Evolutionary conservation across 2,888 invertebrate species (phyloP), one percentile per base, ranked within the genome.

Genomic region (Perizoma flavofasciatum): DNA sequence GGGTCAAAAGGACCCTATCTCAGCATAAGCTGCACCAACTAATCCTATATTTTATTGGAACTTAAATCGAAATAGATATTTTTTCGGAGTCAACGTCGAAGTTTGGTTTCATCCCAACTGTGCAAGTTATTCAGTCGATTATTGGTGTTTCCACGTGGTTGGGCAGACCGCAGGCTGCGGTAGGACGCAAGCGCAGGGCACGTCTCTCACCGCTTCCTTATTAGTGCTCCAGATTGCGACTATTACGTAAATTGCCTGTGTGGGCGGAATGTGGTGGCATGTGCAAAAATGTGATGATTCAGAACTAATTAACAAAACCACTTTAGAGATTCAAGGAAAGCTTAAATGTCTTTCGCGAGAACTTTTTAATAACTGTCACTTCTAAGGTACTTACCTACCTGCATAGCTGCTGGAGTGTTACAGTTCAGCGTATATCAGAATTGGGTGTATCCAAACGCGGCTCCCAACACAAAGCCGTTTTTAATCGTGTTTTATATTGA

Each of bases 181-280:
- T 67, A 53, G 52, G 70, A 67, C 56, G 66, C 65, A 53, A 49
- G 69, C 68, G 60, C 67, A 71, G 66, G 71, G 70, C 75, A 72
- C 71, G 71, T 70, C 68, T 62, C 69, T 50, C 63, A 60, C 72
- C 71, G 73, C 79, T 85, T 86, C 85, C 85, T 86, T 76, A 83
- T 85, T 81, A 79, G 66, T 74, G 77, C 72, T 81, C 81, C 72
- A 72, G 73, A 76, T 79, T 69, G 66, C 68, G 41, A 51, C 63
- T 63, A 73, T 78, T 77, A 73, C 60, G 67, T 61, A 69, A 71
- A 71, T 67, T 61, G 60, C 37, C 59, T 54, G 64, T 56, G 65
- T 59, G 61, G 65, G 52, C 53, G 59, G 45, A 57, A 61, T 61
- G 63, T 63, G 65, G 61, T 64, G 52, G 60, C 39, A 50, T 50